Conservation (phyloP, 1,140 invertebrate genomes). For the Chymomyza costata region DNA sequence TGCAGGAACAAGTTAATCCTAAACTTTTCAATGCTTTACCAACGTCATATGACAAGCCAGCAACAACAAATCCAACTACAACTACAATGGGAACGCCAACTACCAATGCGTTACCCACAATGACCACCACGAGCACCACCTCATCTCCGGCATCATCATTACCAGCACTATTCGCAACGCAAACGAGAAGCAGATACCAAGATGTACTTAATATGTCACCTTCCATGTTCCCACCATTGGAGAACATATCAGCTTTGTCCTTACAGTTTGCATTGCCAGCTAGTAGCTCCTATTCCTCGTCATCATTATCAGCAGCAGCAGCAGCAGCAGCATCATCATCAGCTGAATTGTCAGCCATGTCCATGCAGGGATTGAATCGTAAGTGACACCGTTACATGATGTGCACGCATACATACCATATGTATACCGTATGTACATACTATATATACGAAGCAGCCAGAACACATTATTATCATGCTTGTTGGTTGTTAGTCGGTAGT, state of each 20-base stretch:
- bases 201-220: conserved; percentile 75
- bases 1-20: conserved; percentile 75
- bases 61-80: conserved; percentile 14
- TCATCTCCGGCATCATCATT: conserved; percentile 60
- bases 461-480: conserved; percentile 38
- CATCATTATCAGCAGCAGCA: conserved; percentile 22
- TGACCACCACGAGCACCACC: conserved; percentile 32
- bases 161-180: conserved; percentile 64
- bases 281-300: conserved; percentile 13
- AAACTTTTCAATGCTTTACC: conserved; percentile 55
- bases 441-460: too few species aligned
- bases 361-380: conserved; percentile 74
- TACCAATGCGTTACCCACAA: conserved; percentile 15
- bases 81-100: conserved; percentile 22
- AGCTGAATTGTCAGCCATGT: conserved; percentile 60
- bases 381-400: conserved; percentile 54
- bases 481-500: conserved; percentile 22
- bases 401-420: too few species aligned
- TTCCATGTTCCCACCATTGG: conserved; percentile 71
- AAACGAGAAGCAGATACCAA: conserved; percentile 72
- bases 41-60: conserved; percentile 44
- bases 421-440: too few species aligned
- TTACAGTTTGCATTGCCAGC: conserved; percentile 25
- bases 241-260: conserved; percentile 44
- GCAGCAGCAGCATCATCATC: conserved; percentile 32